Percentiles rank a stretch among this genome's conserved stretches.
phyloP scores from a whole-genome alignment of 2,113 vertebrate genomes.

The Eidolon helvum region DNA sequence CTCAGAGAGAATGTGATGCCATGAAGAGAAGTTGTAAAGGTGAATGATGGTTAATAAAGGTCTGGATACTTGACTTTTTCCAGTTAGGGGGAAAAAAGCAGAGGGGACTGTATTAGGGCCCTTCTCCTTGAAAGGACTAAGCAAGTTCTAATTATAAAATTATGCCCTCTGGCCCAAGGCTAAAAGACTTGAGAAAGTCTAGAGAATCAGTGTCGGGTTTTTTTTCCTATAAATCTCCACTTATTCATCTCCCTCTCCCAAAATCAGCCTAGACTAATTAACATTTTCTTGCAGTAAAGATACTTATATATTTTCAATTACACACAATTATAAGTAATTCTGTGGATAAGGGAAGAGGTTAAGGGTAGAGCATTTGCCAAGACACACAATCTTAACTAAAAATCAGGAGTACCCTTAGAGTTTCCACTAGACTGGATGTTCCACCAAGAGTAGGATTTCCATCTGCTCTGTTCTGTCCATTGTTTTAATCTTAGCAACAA shows the following conservation, averaged over 20 bases:
- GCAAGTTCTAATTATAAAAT: not conserved
- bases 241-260: not conserved
- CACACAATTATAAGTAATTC: not conserved
- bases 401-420: not conserved
- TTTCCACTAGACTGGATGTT: not conserved
- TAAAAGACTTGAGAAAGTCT: not conserved
- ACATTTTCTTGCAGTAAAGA: slow-evolving; percentile 1
- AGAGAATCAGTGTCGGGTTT: not conserved
- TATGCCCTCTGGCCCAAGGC: not conserved
- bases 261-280: not conserved
- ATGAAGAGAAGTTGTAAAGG: not conserved
- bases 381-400: not conserved
- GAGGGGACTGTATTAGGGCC: not conserved
- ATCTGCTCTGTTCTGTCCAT: not conserved
- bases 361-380: not conserved
- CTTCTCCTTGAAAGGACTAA: not conserved
- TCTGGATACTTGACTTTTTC: not conserved
- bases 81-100: not conserved
- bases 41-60: not conserved
- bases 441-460: not conserved
- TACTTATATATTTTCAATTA: not conserved
- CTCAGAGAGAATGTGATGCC: not conserved
- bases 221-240: not conserved
- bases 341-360: not conserved
- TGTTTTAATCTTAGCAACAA: not conserved